Percentiles rank a stretch among this genome's conserved stretches.
phyloP scores from a whole-genome alignment of 2,888 invertebrate species.

The Watsonalla binaria region DNA sequence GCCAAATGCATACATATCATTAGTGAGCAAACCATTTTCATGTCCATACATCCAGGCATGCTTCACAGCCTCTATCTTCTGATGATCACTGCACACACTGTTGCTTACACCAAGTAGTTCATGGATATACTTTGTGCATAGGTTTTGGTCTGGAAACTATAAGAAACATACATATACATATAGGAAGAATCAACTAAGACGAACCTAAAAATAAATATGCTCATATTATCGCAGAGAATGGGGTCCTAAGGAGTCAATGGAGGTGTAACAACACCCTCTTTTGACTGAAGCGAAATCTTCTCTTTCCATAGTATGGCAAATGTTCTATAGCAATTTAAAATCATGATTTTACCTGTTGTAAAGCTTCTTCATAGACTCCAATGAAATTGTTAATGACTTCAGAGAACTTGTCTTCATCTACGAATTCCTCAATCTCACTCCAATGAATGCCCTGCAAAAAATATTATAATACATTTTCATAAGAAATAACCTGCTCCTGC shows the following conservation, averaged over 20 bases:
- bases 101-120: slow-evolving; percentile 45
- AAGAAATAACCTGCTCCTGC: neutral
- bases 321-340: neutral
- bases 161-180: neutral
- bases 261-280: no score
- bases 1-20: slow-evolving; percentile 66
- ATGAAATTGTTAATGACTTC: slow-evolving; percentile 52
- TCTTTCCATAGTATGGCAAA: neutral
- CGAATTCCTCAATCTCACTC: slow-evolving; percentile 56
- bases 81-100: slow-evolving; percentile 40
- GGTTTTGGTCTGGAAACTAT: slow-evolving; percentile 60
- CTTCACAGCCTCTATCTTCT: slow-evolving; percentile 57
- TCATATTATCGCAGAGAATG: no score
- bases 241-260: no score
- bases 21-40: slow-evolving; percentile 50
- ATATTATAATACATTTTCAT: slow-evolving; percentile 2
- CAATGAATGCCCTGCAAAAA: slow-evolving; percentile 58
- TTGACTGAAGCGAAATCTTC: no score
- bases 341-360: slow-evolving; percentile 39
- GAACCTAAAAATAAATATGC: neutral
- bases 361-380: slow-evolving; percentile 59
- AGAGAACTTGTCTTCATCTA: slow-evolving; percentile 44
- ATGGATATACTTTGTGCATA: slow-evolving; percentile 65
- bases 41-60: slow-evolving; percentile 63
- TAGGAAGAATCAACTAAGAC: slow-evolving; percentile 4